Conservation (phyloP, 2,797 vertebrate species). For the Eulemur mongoz region DNA sequence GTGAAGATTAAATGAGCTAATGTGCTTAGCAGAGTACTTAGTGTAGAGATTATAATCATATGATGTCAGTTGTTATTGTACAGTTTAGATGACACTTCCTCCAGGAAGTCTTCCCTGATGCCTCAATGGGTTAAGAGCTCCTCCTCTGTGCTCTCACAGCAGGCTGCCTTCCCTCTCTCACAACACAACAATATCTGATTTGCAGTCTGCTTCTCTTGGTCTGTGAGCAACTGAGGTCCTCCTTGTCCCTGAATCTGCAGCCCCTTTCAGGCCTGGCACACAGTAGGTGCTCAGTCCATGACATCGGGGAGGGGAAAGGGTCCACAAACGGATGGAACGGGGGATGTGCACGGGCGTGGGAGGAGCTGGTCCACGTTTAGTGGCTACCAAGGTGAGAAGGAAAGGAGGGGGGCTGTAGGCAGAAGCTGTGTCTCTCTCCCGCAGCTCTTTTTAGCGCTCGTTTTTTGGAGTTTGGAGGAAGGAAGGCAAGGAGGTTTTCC, state of each 20-base stretch:
- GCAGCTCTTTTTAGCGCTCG: background rate
- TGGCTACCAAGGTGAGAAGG: background rate
- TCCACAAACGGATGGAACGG: background rate
- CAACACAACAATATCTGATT: rapidly evolving
- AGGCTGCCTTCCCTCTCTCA: background rate
- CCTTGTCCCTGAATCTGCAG: background rate
- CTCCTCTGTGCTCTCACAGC: background rate
- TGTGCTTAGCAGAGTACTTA: background rate
- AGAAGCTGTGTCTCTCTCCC: background rate
- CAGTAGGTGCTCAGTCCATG: background rate
- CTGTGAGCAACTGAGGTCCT: background rate
- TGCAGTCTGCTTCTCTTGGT: background rate
- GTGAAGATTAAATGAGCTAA: background rate
- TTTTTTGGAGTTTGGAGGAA: background rate
- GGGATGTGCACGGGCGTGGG: too few relatives aligned
- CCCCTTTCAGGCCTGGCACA: background rate
- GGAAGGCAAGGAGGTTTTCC: background rate
- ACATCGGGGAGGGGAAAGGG: background rate
- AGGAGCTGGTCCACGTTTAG: background rate
- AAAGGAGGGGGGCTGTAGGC: background rate
- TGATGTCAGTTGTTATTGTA: background rate
- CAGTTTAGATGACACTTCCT: background rate
- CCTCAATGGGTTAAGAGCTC: background rate
- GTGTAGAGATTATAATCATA: background rate
- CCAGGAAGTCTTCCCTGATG: constrained; percentile 15